phyloP scores from a whole-genome alignment of 2,113 vertebrate species.

The Zosterops hypoxanthus region DNA sequence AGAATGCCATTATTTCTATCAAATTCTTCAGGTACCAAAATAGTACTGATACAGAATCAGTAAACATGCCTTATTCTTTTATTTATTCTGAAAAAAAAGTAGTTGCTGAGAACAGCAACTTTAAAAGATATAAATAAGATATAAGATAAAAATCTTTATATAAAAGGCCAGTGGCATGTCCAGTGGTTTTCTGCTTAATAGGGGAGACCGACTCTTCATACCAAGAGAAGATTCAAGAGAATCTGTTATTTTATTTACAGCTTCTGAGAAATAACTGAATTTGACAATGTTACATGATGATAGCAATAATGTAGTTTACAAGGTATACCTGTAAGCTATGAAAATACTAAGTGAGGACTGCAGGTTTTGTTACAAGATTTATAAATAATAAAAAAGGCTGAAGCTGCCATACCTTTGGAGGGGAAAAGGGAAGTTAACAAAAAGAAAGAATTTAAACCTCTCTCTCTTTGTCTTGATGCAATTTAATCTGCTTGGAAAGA shows the following conservation, averaged over 20 bases:
- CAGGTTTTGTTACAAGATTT: background rate
- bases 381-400: background rate
- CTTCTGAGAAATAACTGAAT: background rate
- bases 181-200: background rate
- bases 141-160: background rate
- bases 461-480: background rate
- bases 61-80: background rate
- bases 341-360: background rate
- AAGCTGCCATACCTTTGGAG: background rate
- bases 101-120: background rate
- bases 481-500: constrained; percentile 75
- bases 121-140: too few relatives aligned
- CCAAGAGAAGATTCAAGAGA: background rate
- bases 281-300: background rate
- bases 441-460: background rate
- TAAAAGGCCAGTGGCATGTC: background rate
- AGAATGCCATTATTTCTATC: background rate
- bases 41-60: background rate
- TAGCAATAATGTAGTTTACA: background rate
- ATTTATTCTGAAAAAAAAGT: background rate
- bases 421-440: background rate
- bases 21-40: background rate
- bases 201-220: background rate
- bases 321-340: background rate
- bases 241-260: background rate